A percentile compares a stretch with the other conserved stretches of the same genome.
phyloP scores from a whole-genome alignment of 2,888 invertebrate species.

The Ophion slaviceki region DNA sequence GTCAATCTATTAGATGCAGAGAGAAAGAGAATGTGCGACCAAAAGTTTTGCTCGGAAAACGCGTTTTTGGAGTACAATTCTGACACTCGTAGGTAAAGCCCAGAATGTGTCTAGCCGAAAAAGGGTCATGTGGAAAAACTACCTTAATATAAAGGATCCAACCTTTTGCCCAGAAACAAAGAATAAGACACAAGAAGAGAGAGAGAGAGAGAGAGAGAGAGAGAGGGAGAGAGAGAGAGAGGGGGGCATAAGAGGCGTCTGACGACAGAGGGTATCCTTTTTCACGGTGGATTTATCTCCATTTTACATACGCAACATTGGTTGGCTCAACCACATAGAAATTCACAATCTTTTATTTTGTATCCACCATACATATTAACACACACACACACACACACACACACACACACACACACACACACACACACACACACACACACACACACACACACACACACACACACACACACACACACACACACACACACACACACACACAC shows the following conservation, averaged over 20 bases:
- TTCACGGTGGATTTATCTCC: conserved; percentile 73
- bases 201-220: conserved; percentile 20
- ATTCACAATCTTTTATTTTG: conserved; percentile 22
- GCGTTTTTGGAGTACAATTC: conserved; percentile 2
- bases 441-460: no score
- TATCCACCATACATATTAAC: no score
- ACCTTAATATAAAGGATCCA: background rate
- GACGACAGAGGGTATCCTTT: conserved; percentile 61
- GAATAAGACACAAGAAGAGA: background rate
- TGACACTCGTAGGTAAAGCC: conserved; percentile 3
- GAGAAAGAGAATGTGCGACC: background rate
- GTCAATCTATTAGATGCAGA: no score
- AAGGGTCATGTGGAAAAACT: background rate
- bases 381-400: no score
- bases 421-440: no score
- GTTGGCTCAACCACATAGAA: conserved; percentile 68
- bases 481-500: no score
- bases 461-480: no score
- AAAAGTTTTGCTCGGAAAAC: background rate
- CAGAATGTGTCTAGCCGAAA: conserved; percentile 13
- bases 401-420: no score
- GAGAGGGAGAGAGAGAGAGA: conserved; percentile 14
- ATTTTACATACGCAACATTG: conserved; percentile 75
- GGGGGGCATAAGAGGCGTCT: conserved; percentile 58
- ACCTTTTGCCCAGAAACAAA: conserved; percentile 6